A percentile compares a stretch with the other conserved stretches of the same genome.
Conservation (phyloP, 2,797 vertebrate genomes). For the Hafferia zeledoni region DNA sequence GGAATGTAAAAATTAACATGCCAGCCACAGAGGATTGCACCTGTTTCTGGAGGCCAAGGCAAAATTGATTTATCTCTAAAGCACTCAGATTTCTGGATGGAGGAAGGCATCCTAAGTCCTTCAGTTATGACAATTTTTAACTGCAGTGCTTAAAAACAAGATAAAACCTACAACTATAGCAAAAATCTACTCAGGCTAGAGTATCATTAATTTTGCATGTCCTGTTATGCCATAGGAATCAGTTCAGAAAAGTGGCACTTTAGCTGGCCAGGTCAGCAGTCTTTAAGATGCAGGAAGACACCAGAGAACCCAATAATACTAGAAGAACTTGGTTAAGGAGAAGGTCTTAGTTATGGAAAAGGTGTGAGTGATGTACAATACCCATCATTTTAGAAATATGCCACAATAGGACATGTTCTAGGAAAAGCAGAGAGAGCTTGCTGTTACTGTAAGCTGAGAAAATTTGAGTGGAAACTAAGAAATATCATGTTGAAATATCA, state of each 20-base stretch:
- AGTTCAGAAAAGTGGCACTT: not conserved
- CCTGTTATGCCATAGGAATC: not conserved
- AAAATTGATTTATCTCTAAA: not conserved
- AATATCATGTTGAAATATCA: not conserved
- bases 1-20: not conserved
- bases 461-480: not conserved
- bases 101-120: not conserved
- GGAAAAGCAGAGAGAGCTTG: not conserved
- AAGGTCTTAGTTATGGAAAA: not conserved
- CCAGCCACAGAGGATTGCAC: not conserved
- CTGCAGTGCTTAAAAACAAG: not conserved
- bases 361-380: not conserved
- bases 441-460: not conserved
- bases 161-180: not conserved
- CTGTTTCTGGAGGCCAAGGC: not conserved
- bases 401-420: not conserved
- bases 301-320: not conserved
- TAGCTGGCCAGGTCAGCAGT: not conserved
- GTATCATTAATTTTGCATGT: not conserved
- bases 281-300: not conserved
- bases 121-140: not conserved
- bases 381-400: not conserved
- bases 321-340: not conserved
- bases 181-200: not conserved
- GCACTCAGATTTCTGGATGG: not conserved